Base-by-base conservation (phyloP, 2,113 vertebrate species). In the Lycaon pictus region DNA sequence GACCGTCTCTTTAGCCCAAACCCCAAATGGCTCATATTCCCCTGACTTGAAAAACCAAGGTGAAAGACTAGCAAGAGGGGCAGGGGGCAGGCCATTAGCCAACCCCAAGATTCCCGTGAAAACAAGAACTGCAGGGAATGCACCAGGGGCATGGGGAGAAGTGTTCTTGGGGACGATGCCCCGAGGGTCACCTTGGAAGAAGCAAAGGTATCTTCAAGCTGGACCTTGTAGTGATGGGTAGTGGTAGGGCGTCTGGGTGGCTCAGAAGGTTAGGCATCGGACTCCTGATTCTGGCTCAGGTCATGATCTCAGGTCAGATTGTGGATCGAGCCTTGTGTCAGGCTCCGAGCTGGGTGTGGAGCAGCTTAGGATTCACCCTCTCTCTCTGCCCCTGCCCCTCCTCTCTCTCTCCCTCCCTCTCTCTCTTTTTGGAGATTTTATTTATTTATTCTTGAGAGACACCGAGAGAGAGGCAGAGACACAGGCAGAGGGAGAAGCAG, bases 91-190 rank as follows among this genome's bases (percentile, higher is more conserved):
- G 80, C 63, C 81, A 93, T 82, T 81, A 95, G 77, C 56, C 29
- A 37, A 83, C 88, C 77, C 65, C 35, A 91, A 2, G 84, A 87
- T 92, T 84, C 72, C 60, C 63, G 69, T 51, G 62, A 90, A 97
- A 93, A 92, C 80, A 87, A 15, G 16, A 27, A 55, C 58, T 35
- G 0, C 10, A n/a, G 15, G 15, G 67, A 93, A 87, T n/a, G 87
- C 32, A 23, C 60, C 60, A 88, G 62, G 63, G 51, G 27, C 35
- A 35, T 23, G 32, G 27, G 19, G 55, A 56, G 13, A 51, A 67
- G 16, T 19, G 23, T 56, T 95, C 29, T 82, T 35, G 6, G 13
- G 9, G 23, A 27, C 62, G 48, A 27, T 62, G 48, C 10, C n/a
- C 71, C 32, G 20, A 58, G 79, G 86, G 20, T n/a, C 58, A 79